phyloP scores from a whole-genome alignment of 2,113 vertebrate species.

The Corythaixoides concolor region DNA sequence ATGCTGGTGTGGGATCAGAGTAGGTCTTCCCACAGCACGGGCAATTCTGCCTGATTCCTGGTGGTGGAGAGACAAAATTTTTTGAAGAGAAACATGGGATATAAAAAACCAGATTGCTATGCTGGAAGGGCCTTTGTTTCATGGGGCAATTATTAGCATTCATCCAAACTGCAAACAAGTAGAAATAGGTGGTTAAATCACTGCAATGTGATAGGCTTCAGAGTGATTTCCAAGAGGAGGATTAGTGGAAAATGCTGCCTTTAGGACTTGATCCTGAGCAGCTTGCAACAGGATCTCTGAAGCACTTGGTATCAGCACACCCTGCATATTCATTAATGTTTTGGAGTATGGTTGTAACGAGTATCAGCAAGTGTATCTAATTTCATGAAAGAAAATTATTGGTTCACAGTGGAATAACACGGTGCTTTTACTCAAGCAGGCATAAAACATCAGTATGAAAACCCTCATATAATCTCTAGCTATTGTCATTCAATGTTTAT shows the following conservation, averaged over 20 bases:
- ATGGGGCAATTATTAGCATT: background rate
- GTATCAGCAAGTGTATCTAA: conserved; percentile 19
- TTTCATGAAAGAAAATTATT: conserved; percentile 37
- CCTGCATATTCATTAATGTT: background rate
- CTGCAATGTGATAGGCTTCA: background rate
- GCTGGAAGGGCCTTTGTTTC: background rate
- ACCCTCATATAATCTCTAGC: conserved; percentile 42
- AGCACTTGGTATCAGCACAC: background rate
- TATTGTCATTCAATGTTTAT: conserved; percentile 68
- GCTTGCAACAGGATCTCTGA: background rate
- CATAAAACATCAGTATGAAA: conserved; percentile 37
- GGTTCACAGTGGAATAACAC: conserved; percentile 19
- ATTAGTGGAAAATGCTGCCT: background rate
- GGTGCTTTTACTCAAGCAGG: background rate
- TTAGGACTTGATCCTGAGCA: background rate
- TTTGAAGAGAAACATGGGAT: rapidly evolving
- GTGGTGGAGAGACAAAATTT: background rate
- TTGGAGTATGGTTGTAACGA: background rate
- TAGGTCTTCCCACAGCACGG: rapidly evolving
- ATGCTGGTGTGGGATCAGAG: background rate
- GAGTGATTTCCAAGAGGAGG: background rate
- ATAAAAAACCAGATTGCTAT: background rate
- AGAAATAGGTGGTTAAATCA: background rate
- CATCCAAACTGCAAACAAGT: background rate
- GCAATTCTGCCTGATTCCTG: background rate